Conservation (phyloP, 2,888 invertebrate species). For the Tipula lateralis region DNA sequence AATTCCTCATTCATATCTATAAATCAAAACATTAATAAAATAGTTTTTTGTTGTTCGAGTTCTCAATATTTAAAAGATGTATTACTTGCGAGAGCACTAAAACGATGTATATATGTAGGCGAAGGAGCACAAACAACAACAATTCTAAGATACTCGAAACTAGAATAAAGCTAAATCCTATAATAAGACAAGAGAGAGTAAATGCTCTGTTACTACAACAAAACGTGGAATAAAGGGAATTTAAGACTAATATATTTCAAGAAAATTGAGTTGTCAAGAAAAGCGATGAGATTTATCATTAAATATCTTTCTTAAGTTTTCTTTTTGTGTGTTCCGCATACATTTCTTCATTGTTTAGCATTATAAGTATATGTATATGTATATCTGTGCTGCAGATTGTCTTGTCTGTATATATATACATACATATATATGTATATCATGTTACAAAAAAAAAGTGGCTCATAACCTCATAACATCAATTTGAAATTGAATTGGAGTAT, state of each 20-base stretch:
- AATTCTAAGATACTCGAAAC: not conserved
- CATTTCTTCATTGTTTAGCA: not conserved
- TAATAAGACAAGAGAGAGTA: not conserved
- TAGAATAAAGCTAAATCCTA: not conserved
- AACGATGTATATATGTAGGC: no score
- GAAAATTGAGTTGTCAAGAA: constrained; percentile 24
- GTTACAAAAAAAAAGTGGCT: not conserved
- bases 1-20: not conserved
- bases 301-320: constrained; percentile 1
- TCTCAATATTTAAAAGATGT: not conserved
- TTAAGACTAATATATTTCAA: not conserved
- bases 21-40: constrained; percentile 24
- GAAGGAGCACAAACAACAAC: not conserved
- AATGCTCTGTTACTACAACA: not conserved
- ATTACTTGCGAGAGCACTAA: not conserved
- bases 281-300: constrained; percentile 19
- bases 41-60: not conserved
- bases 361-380: not conserved
- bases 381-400: not conserved
- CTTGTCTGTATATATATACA: not conserved
- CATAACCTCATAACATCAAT: not conserved
- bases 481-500: not conserved
- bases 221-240: not conserved
- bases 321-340: not conserved
- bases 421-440: not conserved